Evolutionary conservation across 1,140 invertebrate genomes (phyloP).

Genomic region (Drosophila mojavensis): DNA sequence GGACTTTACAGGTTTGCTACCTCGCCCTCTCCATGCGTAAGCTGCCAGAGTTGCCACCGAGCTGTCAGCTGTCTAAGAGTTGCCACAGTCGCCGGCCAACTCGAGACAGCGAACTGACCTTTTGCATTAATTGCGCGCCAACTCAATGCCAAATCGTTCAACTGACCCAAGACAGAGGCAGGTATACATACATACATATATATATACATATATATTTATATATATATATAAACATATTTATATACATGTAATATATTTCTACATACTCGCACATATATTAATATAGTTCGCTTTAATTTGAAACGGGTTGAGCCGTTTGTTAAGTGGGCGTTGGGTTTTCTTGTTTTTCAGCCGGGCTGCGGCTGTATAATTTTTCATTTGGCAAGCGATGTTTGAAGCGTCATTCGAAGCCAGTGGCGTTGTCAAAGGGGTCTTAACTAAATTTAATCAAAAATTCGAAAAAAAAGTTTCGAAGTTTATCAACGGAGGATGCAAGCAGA

Average conservation of each 20-base stretch:
- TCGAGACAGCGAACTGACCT: conserved; percentile 55
- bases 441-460: no score
- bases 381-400: conserved; percentile 20
- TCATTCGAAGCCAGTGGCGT: conserved; percentile 23
- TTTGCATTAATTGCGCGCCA: conserved; percentile 70
- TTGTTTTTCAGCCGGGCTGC: conserved; percentile 33
- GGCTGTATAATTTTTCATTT: conserved; percentile 51
- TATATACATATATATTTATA: conserved; percentile 10
- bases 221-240: neutral
- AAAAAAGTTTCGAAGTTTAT: no score
- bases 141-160: conserved; percentile 50
- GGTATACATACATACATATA: conserved; percentile 27
- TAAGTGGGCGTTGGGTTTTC: conserved; percentile 62
- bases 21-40: neutral
- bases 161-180: conserved; percentile 27
- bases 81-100: conserved; percentile 4
- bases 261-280: no score
- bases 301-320: conserved; percentile 38
- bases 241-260: neutral
- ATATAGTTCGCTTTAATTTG: conserved; percentile 24
- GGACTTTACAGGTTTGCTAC: neutral
- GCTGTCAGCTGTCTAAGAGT: neutral
- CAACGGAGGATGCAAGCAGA: no score
- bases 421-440: neutral
- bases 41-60: conserved; percentile 10